Evolutionary conservation across 2,888 invertebrate species (phyloP), one percentile per base, ranked within the genome.

Genomic region (Athalia circularis): DNA sequence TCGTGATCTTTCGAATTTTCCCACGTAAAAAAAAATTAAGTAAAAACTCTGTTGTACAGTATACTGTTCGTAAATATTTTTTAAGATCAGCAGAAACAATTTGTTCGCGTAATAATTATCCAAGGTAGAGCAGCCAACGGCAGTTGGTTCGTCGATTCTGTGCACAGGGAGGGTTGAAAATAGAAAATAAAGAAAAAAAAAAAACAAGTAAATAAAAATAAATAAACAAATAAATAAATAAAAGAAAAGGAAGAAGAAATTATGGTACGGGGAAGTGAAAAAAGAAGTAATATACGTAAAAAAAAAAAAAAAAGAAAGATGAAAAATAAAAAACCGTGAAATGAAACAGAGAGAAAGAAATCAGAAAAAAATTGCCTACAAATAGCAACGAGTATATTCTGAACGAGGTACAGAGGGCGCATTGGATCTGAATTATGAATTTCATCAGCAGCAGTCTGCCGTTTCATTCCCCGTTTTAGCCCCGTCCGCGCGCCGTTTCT

Each of bases 361-460:
- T 68, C 61, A 86, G 87, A 86, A 87, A 90, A 90, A 90, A 90
- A 90, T 90, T 88, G 87, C 87, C 89, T 89, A 90, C 90, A 90
- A 90, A 90, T 90, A 90, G 90, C 88, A 87, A 75, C 75, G 75
- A 75, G 87, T 89, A 90, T 90, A 90, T 90, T 89, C 90, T 88
- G 90, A 90, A 90, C 90, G 89, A 90, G 90, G 87, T 89, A 90
- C 83, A 84, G 83, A 88, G 85, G 87, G 87, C 88, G 89, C 90
- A 90, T 90, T 90, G 90, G 90, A 89, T 89, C 90, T 90, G 90
- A 90, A 90, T 90, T 90, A 90, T 90, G 90, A 90, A 90, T 90
- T 90, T 90, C 90, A 90, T 90, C 90, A 90, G 89, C 89, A 86
- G 87, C 88, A 89, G 88, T 88, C 88, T 88, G 88, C 89, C 89